Base-by-base conservation (phyloP, 2,797 vertebrate species). In the Hypotaenidia okinawae region DNA sequence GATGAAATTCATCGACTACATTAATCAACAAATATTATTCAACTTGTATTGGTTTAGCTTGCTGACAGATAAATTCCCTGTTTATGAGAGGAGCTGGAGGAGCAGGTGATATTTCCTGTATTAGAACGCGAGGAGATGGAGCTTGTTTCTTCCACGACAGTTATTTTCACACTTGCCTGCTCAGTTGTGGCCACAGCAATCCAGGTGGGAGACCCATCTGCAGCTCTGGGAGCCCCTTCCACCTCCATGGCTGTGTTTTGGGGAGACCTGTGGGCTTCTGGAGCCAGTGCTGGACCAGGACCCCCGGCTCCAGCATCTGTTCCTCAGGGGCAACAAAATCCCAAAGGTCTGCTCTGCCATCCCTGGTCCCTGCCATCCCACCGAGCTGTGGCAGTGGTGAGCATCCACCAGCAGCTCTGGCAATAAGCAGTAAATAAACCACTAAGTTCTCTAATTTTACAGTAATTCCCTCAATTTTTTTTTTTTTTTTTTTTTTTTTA, bases 21-120 rank as follows among this genome's bases (percentile, higher is more conserved):
- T 96, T 94, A 92, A 97, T 96, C 95, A 96, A 93, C 94, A 97
- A 94, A 90, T 94, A 95, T 95, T 94, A 95, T 95, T 93, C 96
- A 94, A 94, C 93, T 87, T 90, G 49, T 92, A 90, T 80, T 52
- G 90, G 92, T 84, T 92, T 79, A 85, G 89, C 70, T 82, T 45
- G 80, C 89, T 77, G 92, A 92, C 94, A 96, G 92, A 85, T 88
- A 87, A 91, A 94, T 93, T 94, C 85, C 16, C 25, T 89, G 93
- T 76, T 87, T 95, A 83, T 25, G 87, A 83, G 91, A 77, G 61
- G 87, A 95, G 82, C 82, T 67, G 93, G 68, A 95, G 86, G 51
- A 87, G 84, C 66, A 82, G 93, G 84, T 94, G 92, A 79, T 32
- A 70, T 58, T 91, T 76, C 78, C 82, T 9, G 3, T 58, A 63